Evolutionary conservation across 2,113 vertebrate genomes (phyloP).

Genomic region (Syngnathus scovelli): DNA sequence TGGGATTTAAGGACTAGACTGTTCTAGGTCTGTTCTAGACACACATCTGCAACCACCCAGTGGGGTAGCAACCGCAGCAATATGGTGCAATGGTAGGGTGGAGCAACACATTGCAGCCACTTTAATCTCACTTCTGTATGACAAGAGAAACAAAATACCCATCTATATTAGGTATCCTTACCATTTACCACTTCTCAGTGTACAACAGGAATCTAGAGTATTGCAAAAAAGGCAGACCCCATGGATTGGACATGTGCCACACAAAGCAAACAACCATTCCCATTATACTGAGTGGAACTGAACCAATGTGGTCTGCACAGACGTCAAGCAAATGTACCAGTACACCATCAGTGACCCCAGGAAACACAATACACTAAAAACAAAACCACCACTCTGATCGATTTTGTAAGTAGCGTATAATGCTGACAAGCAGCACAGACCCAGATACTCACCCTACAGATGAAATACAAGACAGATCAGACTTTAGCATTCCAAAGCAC

Average conservation of each 20-base stretch:
- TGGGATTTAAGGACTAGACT: background rate
- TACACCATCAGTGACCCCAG: background rate
- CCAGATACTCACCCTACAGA: background rate
- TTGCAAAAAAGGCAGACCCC: background rate
- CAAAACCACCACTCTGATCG: background rate
- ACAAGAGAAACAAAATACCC: background rate
- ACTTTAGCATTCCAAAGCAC: background rate
- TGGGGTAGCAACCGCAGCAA: background rate
- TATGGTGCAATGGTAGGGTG: background rate
- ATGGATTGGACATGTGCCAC: background rate
- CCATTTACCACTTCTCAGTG: background rate
- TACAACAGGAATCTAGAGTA: background rate
- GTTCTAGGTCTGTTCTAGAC: too few relatives aligned
- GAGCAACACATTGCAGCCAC: background rate
- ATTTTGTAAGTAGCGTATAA: background rate
- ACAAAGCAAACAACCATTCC: background rate
- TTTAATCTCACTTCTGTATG: background rate
- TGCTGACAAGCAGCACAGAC: background rate
- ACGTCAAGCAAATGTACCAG: background rate
- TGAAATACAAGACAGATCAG: background rate
- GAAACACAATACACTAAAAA: background rate
- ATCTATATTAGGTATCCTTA: background rate
- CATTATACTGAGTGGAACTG: background rate
- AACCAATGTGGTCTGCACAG: background rate
- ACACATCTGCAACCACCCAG: background rate